A percentile compares a stretch with the other conserved stretches of the same genome.
Evolutionary conservation across 1,140 invertebrate genomes (phyloP).

Genomic region (Phymorhynchus buccinoides): DNA sequence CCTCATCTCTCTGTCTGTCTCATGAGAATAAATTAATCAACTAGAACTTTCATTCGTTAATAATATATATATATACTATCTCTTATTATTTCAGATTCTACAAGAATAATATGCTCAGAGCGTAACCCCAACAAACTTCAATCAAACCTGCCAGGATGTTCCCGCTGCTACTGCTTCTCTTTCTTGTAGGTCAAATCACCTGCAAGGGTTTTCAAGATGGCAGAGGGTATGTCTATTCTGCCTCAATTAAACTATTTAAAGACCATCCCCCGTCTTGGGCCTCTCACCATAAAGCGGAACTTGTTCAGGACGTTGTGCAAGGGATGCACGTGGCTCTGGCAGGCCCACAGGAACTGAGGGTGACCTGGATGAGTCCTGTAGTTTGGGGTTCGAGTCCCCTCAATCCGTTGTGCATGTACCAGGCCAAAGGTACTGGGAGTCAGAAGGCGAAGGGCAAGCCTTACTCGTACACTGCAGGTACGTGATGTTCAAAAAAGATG

Average conservation of each 20-base stretch:
- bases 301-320: slow-evolving; percentile 34
- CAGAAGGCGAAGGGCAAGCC: background rate
- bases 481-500: background rate
- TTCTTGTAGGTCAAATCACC: background rate
- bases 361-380: slow-evolving; percentile 42
- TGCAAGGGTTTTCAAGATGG: background rate
- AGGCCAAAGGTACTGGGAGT: background rate
- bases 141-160: background rate
- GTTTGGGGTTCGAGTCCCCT: background rate
- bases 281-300: background rate
- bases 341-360: slow-evolving; percentile 20
- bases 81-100: background rate
- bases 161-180: background rate
- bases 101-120: background rate
- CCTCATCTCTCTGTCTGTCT: no score
- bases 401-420: slow-evolving; percentile 34
- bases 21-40: no score
- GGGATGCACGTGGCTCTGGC: slow-evolving; percentile 43
- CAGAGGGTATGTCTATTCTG: background rate
- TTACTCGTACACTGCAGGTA: slow-evolving; percentile 45
- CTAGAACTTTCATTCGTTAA: no score
- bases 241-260: background rate
- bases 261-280: background rate
- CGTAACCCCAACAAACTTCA: background rate
- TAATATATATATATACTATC: no score